Base-by-base conservation (phyloP, 2,113 vertebrate species). In the Regulus satrapa region DNA sequence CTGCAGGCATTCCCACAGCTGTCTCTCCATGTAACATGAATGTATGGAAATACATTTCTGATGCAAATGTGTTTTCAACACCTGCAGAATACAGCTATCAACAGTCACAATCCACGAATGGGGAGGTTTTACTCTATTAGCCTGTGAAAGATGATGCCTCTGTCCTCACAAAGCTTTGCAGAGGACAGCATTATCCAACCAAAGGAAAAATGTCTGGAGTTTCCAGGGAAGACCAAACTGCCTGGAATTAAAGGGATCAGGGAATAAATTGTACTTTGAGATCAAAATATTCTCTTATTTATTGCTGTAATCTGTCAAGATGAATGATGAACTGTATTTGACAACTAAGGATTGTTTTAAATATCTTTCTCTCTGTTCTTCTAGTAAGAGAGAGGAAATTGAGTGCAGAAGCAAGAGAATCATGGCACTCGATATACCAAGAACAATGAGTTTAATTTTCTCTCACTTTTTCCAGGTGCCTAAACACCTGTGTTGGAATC, bases 31-130 rank as follows among this genome's bases (percentile, higher is more conserved):
- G 16, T 40, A 54, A 26, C 4, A 29, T 41, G 36, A 49, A 62
- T 19, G n/a, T 20, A 38, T 2, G 15, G 43, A 49, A 71, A 74
- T 24, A 29, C 2, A 1, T 67, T 82, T 74, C 28, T 24, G 41
- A 28, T 3, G 24, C 0, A 5, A 43, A 28, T 0, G 0, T 63
- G 11, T 17, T 38, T 46, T 26, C 45, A 67, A 38, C 9, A 45
- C 12, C 10, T 54, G 20, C 6, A 49, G 31, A 41, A 26, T 48
- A 38, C 17, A 34, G n/a, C 9, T 55, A 5, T 31, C 4, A 6
- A 23, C 17, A 41, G 29, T 6, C 2, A 5, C 24, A 79, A 79
- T n/a, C 11, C 31, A 68, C 13, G 68, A 2, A 43, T 28, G 5
- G 25, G 40, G 9, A 46, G 14, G 6, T n/a, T 6, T 36, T 25